These are phyloP conservation scores for Gopherus evgoodei DNA, from an alignment of 2,113 vertebrate species.

Conservation along the genomic window DNA sequence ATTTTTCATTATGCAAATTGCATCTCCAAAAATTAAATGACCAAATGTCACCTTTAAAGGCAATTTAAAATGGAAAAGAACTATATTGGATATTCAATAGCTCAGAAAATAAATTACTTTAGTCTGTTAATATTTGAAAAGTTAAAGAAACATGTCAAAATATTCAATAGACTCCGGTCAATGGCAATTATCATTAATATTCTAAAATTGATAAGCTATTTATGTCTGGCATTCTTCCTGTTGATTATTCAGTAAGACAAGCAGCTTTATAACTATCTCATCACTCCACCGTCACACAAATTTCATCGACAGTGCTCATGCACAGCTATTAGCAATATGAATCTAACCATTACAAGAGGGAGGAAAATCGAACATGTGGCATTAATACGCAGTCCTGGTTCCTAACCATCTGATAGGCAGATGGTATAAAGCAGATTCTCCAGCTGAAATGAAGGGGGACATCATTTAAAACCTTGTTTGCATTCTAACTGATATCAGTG, in stretches of 20 bases:
- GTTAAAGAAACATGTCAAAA: constrained; percentile 67
- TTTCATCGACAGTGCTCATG: constrained; percentile 89
- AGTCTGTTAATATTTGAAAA: constrained; percentile 38
- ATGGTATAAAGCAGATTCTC: constrained; percentile 93
- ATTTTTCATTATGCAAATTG: constrained; percentile 54
- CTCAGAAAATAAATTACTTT: constrained; percentile 5
- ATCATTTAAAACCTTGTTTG: constrained; percentile 99
- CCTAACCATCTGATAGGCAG: constrained; percentile 98
- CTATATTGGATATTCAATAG: not conserved
- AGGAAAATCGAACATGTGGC: constrained; percentile 93
- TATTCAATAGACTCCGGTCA: constrained; percentile 68
- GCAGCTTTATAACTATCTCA: constrained; percentile 91
- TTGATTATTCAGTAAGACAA: constrained; percentile 88
- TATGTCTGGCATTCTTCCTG: constrained; percentile 85
- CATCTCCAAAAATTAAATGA: constrained; percentile 4
- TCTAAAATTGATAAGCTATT: constrained; percentile 84
- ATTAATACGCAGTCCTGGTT: constrained; percentile 93
- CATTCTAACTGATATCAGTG: constrained; percentile 99
- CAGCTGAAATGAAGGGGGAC: constrained; percentile 95
- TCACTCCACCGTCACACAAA: constrained; percentile 88
- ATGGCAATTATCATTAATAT: constrained; percentile 81
- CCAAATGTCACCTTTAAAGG: constrained; percentile 15
- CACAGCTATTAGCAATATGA: constrained; percentile 92
- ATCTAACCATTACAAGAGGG: constrained; percentile 87
- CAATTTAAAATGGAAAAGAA: constrained; percentile 49